phyloP scores from a whole-genome alignment of 2,888 invertebrate genomes.

The Diarsia brunnea region DNA sequence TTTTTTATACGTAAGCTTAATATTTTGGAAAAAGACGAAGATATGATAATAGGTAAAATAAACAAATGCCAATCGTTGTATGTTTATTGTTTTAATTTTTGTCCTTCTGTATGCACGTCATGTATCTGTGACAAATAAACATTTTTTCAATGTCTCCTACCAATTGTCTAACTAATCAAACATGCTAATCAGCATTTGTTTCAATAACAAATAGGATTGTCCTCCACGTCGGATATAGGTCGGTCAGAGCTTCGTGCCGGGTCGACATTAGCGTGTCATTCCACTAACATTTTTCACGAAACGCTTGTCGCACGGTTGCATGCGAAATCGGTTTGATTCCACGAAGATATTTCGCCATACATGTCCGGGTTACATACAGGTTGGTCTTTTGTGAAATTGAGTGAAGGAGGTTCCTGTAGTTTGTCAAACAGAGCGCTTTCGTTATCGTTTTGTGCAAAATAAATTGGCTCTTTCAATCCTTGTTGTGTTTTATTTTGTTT shows the following conservation, averaged over 20 bases:
- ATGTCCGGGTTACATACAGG: constrained; percentile 65
- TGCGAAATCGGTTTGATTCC: constrained; percentile 81
- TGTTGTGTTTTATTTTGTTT: neutral
- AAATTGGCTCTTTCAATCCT: neutral
- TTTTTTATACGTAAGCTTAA: too few relatives aligned
- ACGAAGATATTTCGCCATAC: constrained; percentile 79
- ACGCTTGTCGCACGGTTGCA: constrained; percentile 79
- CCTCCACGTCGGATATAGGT: constrained; percentile 75
- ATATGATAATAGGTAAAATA: neutral
- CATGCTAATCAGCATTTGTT: constrained; percentile 30
- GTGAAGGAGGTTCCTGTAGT: neutral
- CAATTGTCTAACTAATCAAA: neutral
- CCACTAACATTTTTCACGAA: constrained; percentile 81
- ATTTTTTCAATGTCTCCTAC: too few relatives aligned
- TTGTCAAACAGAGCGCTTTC: neutral
- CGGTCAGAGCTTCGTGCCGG: constrained; percentile 78
- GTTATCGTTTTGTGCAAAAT: neutral
- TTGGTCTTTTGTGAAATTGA: constrained; percentile 50
- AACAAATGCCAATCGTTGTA: neutral
- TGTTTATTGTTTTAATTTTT: too few relatives aligned
- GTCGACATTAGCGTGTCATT: constrained; percentile 82
- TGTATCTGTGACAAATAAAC: too few relatives aligned
- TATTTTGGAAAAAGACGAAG: neutral
- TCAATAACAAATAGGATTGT: constrained; percentile 30
- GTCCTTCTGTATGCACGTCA: too few relatives aligned